A percentile compares a stretch with the other conserved stretches of the same genome.
Conservation (phyloP, 2,113 vertebrate species). For the Gallinago undulata region DNA sequence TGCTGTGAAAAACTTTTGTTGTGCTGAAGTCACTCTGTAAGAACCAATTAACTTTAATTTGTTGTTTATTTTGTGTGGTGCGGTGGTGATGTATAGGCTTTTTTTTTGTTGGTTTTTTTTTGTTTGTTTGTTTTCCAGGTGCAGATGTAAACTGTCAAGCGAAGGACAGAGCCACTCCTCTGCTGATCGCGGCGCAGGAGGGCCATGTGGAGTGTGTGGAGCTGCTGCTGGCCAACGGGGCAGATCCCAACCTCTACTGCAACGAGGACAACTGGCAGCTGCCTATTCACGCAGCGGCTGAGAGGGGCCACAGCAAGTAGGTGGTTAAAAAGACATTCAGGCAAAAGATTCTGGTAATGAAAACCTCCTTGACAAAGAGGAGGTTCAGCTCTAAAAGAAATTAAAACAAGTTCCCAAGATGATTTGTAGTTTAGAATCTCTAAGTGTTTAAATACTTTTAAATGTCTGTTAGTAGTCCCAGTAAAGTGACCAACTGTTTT, state of each 20-base stretch:
- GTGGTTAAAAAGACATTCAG: constrained; percentile 3
- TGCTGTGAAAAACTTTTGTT: not conserved
- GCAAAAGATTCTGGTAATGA: not conserved
- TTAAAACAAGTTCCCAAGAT: not conserved
- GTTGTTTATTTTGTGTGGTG: not conserved
- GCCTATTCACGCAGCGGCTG: constrained; percentile 90
- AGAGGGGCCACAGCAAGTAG: constrained; percentile 87
- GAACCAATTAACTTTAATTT: not conserved
- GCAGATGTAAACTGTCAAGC: constrained; percentile 87
- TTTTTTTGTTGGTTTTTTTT: not conserved
- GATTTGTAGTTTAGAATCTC: not conserved
- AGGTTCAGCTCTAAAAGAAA: not conserved
- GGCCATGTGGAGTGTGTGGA: constrained; percentile 84
- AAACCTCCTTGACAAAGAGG: not conserved
- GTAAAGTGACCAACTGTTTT: not conserved
- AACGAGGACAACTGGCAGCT: constrained; percentile 86
- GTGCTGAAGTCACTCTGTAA: not conserved
- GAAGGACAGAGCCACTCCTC: constrained; percentile 87
- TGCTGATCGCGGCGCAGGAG: constrained; percentile 94
- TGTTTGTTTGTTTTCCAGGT: constrained; percentile 68
- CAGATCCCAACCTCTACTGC: constrained; percentile 87
- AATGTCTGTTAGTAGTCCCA: not conserved
- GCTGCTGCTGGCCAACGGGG: constrained; percentile 79
- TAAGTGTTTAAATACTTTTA: not conserved
- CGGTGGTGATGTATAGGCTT: not conserved